Evolutionary conservation across 2,888 invertebrate genomes (phyloP).

Genomic region (Lypha dubia): DNA sequence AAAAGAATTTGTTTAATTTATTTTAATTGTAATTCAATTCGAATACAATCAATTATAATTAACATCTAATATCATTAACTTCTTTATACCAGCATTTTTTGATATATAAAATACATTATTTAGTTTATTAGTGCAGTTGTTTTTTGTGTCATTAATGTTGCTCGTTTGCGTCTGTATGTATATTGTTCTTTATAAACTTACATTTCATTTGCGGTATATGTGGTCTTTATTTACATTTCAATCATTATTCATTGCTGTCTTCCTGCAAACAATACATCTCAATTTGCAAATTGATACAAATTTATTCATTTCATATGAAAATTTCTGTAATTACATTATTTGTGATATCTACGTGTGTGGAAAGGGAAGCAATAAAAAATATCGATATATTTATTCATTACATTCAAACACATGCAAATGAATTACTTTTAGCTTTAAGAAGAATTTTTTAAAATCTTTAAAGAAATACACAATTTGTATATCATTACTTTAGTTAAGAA

Average conservation of each 20-base stretch:
- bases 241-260: slow-evolving; percentile 30
- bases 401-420: not conserved
- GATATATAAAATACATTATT: not conserved
- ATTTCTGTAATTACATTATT: slow-evolving; percentile 28
- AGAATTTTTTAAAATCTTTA: not conserved
- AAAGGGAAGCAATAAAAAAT: not conserved
- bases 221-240: slow-evolving; percentile 52
- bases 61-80: not conserved
- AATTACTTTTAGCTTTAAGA: not conserved
- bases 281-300: slow-evolving; percentile 38
- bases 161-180: not conserved
- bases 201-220: slow-evolving; percentile 66
- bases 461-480: not conserved
- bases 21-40: not conserved
- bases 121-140: not conserved
- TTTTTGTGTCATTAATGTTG: not conserved
- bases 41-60: too few species aligned
- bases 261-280: slow-evolving; percentile 40
- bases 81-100: not conserved
- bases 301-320: slow-evolving; percentile 20
- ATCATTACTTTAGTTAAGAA: not conserved
- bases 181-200: slow-evolving; percentile 52
- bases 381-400: slow-evolving; percentile 1
- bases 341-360: not conserved
- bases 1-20: too few species aligned